Evolutionary conservation across 2,888 invertebrate genomes (phyloP).

Genomic region (Caenorhabditis zanzibari): DNA sequence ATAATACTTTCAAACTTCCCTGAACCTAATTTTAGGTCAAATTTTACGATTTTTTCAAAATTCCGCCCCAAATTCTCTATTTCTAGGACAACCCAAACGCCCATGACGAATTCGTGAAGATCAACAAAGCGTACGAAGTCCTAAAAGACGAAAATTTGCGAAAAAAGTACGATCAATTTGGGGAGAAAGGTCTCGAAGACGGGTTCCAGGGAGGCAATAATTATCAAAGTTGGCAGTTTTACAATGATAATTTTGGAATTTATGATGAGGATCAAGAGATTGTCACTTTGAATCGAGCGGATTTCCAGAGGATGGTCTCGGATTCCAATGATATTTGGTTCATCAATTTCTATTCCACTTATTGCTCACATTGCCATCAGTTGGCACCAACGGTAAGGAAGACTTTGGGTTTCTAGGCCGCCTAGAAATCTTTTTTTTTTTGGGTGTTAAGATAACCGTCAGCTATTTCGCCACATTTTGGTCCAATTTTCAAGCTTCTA

Average conservation of each 20-base stretch:
- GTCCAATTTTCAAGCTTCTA: too few species aligned
- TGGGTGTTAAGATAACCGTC: too few species aligned
- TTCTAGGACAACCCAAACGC: conserved; percentile 88
- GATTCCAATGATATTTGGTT: conserved; percentile 88
- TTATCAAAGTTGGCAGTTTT: conserved; percentile 91
- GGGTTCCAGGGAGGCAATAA: conserved; percentile 87
- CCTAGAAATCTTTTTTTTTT: too few species aligned
- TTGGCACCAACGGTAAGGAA: conserved; percentile 88
- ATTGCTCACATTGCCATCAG: conserved; percentile 91
- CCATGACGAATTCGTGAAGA: conserved; percentile 89
- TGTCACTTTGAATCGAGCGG: conserved; percentile 88
- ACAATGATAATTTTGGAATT: conserved; percentile 90
- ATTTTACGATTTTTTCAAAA: too few species aligned
- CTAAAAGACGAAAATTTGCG: conserved; percentile 90
- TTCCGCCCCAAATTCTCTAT: too few species aligned
- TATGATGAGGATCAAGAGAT: conserved; percentile 92
- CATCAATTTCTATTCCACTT: conserved; percentile 92
- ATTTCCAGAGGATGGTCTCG: conserved; percentile 87
- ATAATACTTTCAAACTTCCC: too few species aligned
- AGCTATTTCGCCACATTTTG: too few species aligned
- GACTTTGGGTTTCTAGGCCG: neutral
- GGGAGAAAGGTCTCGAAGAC: conserved; percentile 88
- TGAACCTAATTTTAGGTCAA: too few species aligned
- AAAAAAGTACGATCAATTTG: conserved; percentile 84
- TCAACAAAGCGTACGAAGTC: conserved; percentile 92